A percentile compares a stretch with the other conserved stretches of the same genome.
Conservation (phyloP, 2,797 vertebrate genomes). For the Protonibea diacanthus region DNA sequence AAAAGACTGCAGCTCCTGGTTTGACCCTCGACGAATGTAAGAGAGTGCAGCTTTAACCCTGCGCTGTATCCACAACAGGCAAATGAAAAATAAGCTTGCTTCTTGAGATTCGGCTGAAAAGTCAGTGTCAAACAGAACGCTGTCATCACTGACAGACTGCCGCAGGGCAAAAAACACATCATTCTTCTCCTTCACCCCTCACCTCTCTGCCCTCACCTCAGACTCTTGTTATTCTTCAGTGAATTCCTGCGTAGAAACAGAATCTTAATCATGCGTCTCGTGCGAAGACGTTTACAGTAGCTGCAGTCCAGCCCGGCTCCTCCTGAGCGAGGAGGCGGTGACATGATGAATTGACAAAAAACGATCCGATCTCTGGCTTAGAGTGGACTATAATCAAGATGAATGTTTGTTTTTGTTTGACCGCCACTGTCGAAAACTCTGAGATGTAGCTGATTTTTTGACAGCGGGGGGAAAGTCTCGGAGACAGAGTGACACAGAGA, state of each 20-base stretch:
- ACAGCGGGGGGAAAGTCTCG: slow-evolving; percentile 35
- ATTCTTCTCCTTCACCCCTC: slow-evolving; percentile 3
- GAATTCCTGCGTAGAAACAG: not conserved
- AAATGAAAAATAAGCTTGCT: not conserved
- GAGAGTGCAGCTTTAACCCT: slow-evolving; percentile 17
- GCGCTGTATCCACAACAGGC: not conserved
- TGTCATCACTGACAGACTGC: slow-evolving; percentile 3
- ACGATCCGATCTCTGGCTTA: slow-evolving; percentile 48
- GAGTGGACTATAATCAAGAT: slow-evolving; percentile 82
- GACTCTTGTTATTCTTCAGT: not conserved
- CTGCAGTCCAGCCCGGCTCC: slow-evolving; percentile 38
- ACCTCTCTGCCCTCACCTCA: slow-evolving; percentile 1
- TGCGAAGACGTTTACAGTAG: not conserved
- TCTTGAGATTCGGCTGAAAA: slow-evolving; percentile 10
- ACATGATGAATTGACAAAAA: slow-evolving; percentile 74
- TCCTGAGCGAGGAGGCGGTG: slow-evolving; percentile 63
- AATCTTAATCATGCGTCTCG: slow-evolving; percentile 9
- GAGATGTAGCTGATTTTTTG: slow-evolving; percentile 53
- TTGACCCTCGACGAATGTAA: slow-evolving; percentile 5
- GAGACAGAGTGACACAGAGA: slow-evolving; percentile 37
- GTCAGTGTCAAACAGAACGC: not conserved
- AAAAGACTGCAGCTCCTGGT: slow-evolving; percentile 13
- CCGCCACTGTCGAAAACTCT: slow-evolving; percentile 56
- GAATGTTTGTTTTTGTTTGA: slow-evolving; percentile 78
- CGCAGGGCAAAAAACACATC: slow-evolving; percentile 6